Evolutionary conservation across 1,140 invertebrate species (phyloP).

Genomic region (Drosophila bocqueti): DNA sequence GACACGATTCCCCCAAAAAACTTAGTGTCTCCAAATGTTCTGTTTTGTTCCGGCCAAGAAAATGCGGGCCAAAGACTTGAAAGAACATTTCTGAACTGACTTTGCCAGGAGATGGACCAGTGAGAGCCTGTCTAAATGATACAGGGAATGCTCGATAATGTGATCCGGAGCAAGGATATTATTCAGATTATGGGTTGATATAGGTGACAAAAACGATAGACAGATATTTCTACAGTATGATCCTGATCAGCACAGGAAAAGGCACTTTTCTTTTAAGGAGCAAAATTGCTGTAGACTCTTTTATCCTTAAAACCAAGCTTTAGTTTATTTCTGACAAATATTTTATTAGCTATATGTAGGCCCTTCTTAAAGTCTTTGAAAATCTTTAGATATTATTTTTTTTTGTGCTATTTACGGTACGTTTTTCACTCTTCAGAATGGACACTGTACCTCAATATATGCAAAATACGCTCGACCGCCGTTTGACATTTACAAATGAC

Average conservation of each 20-base stretch:
- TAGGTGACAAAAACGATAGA: neutral
- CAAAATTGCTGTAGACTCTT: too few species aligned
- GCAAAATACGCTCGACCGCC: slow-evolving; percentile 82
- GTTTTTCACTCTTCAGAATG: neutral
- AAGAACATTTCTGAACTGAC: slow-evolving; percentile 60
- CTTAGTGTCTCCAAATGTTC: neutral
- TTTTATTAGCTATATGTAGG: too few species aligned
- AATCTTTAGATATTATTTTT: neutral
- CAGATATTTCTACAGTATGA: too few species aligned
- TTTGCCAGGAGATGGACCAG: slow-evolving; percentile 32
- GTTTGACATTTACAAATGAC: slow-evolving; percentile 84
- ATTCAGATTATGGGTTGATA: neutral
- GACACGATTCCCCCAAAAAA: slow-evolving; percentile 13
- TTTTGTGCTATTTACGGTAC: neutral
- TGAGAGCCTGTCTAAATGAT: neutral
- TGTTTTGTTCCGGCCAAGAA: slow-evolving; percentile 24
- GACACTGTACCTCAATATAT: slow-evolving; percentile 26
- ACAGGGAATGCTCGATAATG: neutral
- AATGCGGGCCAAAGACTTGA: slow-evolving; percentile 69
- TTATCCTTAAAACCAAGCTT: too few species aligned
- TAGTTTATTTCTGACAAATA: too few species aligned
- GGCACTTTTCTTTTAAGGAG: too few species aligned
- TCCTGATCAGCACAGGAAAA: too few species aligned
- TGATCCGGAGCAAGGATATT: neutral
- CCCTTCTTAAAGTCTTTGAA: neutral